A percentile compares a stretch with the other conserved stretches of the same genome.
These are phyloP conservation scores for Lepidochrysops patricia DNA, from an alignment of 2,888 invertebrate genomes.

Conservation along the genomic window DNA sequence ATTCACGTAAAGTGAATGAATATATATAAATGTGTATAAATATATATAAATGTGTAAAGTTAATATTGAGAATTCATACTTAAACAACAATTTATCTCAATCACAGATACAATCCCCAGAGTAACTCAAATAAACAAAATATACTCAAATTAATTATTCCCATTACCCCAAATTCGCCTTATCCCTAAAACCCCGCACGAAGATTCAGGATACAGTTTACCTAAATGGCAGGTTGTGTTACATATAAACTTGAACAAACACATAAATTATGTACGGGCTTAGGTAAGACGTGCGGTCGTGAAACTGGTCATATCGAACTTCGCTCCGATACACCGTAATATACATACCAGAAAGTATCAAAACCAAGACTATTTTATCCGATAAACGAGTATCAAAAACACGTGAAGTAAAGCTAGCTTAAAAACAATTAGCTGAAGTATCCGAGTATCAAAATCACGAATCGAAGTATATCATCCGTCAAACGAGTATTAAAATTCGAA, in stretches of 20 bases:
- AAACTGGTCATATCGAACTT: not conserved
- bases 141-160: not conserved
- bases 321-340: not conserved
- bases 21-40: no score
- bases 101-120: not conserved
- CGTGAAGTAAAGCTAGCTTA: no score
- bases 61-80: no score
- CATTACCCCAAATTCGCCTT: not conserved
- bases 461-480: no score
- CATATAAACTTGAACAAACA: slow-evolving; percentile 10
- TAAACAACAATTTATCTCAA: not conserved
- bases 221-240: slow-evolving; percentile 2
- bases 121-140: not conserved
- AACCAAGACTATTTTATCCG: not conserved
- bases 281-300: slow-evolving; percentile 1
- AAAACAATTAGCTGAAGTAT: no score
- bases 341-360: not conserved
- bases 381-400: not conserved
- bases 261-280: slow-evolving; percentile 14
- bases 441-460: no score
- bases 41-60: no score
- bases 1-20: no score
- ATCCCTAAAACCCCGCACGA: not conserved
- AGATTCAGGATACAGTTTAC: not conserved
- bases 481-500: no score